These are phyloP conservation scores for Danio jaintianensis DNA, from an alignment of 2,797 vertebrate species.

Conservation along the genomic window DNA sequence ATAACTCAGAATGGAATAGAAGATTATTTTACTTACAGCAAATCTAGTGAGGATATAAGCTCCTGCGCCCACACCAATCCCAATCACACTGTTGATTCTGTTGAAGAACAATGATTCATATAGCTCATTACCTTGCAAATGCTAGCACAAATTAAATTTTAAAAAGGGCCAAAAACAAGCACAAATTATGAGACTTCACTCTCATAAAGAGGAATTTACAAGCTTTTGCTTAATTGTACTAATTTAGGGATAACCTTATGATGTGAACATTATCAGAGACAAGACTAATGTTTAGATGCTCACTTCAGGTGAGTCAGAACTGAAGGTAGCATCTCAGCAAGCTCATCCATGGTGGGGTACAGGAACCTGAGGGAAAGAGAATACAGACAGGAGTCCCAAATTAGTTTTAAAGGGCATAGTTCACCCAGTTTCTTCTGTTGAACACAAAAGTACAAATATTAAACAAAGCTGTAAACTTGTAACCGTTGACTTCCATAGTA, in stretches of 20 bases:
- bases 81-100: slow-evolving; percentile 89
- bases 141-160: background rate
- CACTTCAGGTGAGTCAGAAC: slow-evolving; percentile 90
- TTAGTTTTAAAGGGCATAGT: too few relatives aligned
- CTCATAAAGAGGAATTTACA: background rate
- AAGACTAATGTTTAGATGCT: slow-evolving; percentile 58
- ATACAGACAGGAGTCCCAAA: background rate
- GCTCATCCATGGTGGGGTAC: slow-evolving; percentile 92
- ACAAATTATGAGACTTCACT: background rate
- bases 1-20: background rate
- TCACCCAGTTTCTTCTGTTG: too few relatives aligned
- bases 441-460: too few relatives aligned
- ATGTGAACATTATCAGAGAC: too few relatives aligned
- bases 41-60: slow-evolving; percentile 91
- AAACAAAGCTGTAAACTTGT: too few relatives aligned
- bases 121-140: background rate
- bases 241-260: background rate
- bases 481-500: too few relatives aligned
- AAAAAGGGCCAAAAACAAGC: background rate
- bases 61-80: slow-evolving; percentile 93
- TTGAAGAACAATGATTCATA: slow-evolving; percentile 8
- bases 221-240: background rate
- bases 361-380: slow-evolving; percentile 81
- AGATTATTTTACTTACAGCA: slow-evolving; percentile 84
- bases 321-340: slow-evolving; percentile 91